phyloP scores from a whole-genome alignment of 2,113 vertebrate genomes.

The Pseudonaja textilis region DNA sequence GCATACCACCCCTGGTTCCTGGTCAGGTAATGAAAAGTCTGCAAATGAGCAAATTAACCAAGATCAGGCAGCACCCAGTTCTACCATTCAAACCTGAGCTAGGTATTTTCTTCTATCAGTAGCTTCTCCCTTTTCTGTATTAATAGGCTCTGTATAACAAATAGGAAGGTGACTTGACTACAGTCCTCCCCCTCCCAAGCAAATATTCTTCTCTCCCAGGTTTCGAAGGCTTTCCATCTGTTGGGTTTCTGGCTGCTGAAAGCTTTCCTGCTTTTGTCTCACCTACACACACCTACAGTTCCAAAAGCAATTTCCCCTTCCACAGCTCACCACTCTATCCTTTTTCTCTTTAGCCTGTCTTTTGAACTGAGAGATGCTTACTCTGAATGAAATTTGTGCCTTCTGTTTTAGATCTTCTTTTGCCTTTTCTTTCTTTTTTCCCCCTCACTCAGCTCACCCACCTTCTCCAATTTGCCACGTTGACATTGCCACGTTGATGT shows the following conservation, averaged over 20 bases:
- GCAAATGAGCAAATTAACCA: not conserved
- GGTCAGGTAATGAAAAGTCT: not conserved
- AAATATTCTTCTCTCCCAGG: not conserved
- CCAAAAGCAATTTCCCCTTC: not conserved
- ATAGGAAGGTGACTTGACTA: not conserved
- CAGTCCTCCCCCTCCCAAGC: not conserved
- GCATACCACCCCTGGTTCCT: not conserved
- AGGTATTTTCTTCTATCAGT: not conserved
- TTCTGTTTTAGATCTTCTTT: not conserved
- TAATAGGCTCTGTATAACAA: not conserved
- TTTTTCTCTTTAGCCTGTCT: not conserved
- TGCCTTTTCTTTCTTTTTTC: not conserved
- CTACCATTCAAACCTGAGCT: not conserved
- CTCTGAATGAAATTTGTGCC: not conserved
- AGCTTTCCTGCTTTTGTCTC: not conserved
- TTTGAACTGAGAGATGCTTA: not conserved
- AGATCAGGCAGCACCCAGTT: not conserved
- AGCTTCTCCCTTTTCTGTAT: not conserved
- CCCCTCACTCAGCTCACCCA: not conserved
- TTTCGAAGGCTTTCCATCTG: not conserved
- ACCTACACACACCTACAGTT: not conserved
- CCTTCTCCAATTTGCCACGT: not conserved
- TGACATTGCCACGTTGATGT: not conserved
- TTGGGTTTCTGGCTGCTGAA: not conserved
- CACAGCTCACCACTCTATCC: not conserved